Conservation (phyloP, 2,888 invertebrate genomes). For the Ryuthela nishihirai region DNA sequence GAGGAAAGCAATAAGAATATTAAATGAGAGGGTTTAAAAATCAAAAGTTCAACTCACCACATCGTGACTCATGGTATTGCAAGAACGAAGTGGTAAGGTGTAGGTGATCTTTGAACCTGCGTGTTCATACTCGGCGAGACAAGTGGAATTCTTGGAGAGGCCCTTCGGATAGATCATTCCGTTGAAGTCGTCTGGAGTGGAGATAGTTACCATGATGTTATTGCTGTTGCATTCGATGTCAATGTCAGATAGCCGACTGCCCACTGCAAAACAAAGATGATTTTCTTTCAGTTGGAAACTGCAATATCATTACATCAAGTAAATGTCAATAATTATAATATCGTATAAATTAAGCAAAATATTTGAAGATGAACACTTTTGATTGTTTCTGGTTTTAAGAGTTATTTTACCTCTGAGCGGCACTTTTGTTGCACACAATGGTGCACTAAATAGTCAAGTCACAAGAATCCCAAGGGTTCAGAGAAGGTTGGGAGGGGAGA, state of each 20-base stretch:
- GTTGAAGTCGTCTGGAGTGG: slow-evolving; percentile 61
- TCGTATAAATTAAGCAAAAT: too few relatives aligned
- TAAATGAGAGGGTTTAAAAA: not conserved
- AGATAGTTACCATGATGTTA: slow-evolving; percentile 57
- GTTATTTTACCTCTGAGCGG: too few relatives aligned
- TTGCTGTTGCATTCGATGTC: slow-evolving; percentile 63
- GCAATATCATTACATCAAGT: too few relatives aligned
- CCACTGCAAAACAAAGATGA: slow-evolving; percentile 14
- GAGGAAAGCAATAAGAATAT: not conserved
- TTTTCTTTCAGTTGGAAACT: too few relatives aligned
- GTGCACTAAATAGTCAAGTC: too few relatives aligned
- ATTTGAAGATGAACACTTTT: too few relatives aligned
- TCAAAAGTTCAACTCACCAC: slow-evolving; percentile 41
- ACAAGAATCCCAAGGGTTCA: too few relatives aligned
- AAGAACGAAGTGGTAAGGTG: slow-evolving; percentile 76
- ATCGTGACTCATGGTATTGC: slow-evolving; percentile 75
- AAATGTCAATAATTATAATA: too few relatives aligned
- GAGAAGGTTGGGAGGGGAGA: too few relatives aligned
- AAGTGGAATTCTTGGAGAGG: slow-evolving; percentile 81
- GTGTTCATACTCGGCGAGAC: slow-evolving; percentile 74
- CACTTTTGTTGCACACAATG: too few relatives aligned
- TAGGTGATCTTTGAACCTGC: slow-evolving; percentile 64
- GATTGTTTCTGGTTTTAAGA: too few relatives aligned
- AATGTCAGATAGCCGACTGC: slow-evolving; percentile 25
- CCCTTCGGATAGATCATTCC: slow-evolving; percentile 89